Percentiles rank a stretch among this genome's conserved stretches.
Evolutionary conservation across 2,113 vertebrate species (phyloP).

Genomic region (Apteryx mantelli): DNA sequence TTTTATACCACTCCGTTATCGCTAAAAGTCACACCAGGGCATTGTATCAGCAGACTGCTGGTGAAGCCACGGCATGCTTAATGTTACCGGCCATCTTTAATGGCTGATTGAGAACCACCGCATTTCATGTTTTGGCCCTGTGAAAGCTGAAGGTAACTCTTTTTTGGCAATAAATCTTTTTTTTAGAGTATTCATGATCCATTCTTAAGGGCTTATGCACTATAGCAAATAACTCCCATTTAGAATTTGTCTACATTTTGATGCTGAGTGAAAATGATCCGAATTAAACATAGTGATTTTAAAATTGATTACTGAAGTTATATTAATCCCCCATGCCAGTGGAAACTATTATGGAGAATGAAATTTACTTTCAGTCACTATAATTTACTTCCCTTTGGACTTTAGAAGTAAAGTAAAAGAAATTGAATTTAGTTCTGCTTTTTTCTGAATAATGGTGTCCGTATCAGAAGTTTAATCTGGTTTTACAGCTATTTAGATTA

Average conservation of each 20-base stretch:
- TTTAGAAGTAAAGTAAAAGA: background rate
- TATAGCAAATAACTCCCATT: background rate
- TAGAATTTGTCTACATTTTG: background rate
- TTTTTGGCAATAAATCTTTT: background rate
- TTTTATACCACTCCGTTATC: background rate
- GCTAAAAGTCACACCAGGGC: rapidly evolving
- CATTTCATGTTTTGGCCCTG: background rate
- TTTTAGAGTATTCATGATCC: background rate
- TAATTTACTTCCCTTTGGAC: constrained; percentile 23
- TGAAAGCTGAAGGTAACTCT: background rate
- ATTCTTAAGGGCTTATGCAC: background rate
- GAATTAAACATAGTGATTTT: background rate
- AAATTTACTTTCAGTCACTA: background rate
- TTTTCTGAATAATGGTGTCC: background rate
- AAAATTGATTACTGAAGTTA: constrained; percentile 42
- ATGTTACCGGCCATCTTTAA: background rate
- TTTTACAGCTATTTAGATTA: constrained; percentile 21
- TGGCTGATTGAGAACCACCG: background rate
- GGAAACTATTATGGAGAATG: background rate
- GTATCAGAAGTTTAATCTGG: background rate
- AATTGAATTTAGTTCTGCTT: background rate
- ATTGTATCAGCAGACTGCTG: background rate
- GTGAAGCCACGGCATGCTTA: rapidly evolving
- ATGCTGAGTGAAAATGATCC: background rate
- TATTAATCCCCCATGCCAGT: background rate